Base-by-base conservation (phyloP, 2,797 vertebrate genomes). In the Falco naumanni region DNA sequence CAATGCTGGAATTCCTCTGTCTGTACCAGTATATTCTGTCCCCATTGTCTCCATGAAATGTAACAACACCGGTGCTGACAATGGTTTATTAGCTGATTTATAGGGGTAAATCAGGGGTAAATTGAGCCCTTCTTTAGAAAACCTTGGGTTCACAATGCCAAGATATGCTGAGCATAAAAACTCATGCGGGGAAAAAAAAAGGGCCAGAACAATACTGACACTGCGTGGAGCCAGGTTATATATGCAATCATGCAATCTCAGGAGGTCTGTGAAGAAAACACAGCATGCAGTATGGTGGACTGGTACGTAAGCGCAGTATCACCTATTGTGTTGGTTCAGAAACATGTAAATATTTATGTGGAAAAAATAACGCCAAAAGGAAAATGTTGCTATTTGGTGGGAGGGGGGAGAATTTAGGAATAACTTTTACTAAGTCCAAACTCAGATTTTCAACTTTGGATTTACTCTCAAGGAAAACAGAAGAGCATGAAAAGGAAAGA, bases 51-150 rank as follows among this genome's bases (percentile, higher is more conserved):
- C 84, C 80, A 84, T 18, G 85, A 92, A 94, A 84, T 95, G 92
- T 96, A 94, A 89, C 70, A 93, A 51, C 92, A 95, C 80, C 4
- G 8, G 64, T 69, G 54, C 74, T 79, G 18, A 96, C 94, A 97
- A 96, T 94, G 83, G 92, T 93, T 97, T 96, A 97, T 97, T 96
- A 95, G 95, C 53, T 97, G 96, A 96, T 97, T 97, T 97, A 97
- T 97, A 93, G 96, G 96, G 96, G 96, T 96, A 97, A 96, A 97
- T 96, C 96, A 95, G 95, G 93, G 96, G 96, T 95, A 97, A 97
- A 96, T 95, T 96, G 95, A 93, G 48, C 70, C 85, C 91, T 88
- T 93, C 95, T 96, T 95, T 96, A 95, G 89, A 95, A 79, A 91
- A 69, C 56, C 61, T 88, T 59, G 87, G 59, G 59, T 95, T 95